Percentiles rank a stretch among this genome's conserved stretches.
phyloP scores from a whole-genome alignment of 2,888 invertebrate species.

The Tetramorium bicarinatum region DNA sequence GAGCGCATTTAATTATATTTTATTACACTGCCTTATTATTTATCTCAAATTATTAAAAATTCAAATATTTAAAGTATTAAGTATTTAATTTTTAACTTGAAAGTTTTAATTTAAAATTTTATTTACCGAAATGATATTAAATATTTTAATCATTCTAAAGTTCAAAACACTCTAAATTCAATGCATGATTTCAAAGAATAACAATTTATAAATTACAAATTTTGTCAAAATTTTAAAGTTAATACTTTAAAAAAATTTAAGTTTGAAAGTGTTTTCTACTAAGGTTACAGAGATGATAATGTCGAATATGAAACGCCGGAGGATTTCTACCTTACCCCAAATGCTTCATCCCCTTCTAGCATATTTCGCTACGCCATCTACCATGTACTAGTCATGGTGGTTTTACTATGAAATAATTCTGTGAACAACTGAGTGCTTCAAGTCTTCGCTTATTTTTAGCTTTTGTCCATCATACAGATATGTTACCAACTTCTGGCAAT shows the following conservation, averaged over 20 bases:
- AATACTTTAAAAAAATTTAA: background rate
- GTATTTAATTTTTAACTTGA: background rate
- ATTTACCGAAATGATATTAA: background rate
- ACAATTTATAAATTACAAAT: background rate
- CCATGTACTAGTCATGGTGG: background rate
- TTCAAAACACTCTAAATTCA: background rate
- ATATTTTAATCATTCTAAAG: background rate
- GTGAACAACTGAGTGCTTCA: background rate
- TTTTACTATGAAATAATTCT: background rate
- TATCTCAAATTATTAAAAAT: background rate
- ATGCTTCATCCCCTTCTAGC: background rate
- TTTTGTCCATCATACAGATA: background rate
- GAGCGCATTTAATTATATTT: background rate
- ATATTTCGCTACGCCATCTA: constrained; percentile 29
- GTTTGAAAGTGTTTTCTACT: background rate
- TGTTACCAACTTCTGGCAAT: constrained; percentile 38
- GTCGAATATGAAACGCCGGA: background rate
- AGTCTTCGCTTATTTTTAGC: background rate
- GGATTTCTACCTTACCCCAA: background rate
- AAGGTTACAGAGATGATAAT: background rate
- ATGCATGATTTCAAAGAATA: background rate
- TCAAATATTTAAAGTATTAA: background rate
- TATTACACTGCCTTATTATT: background rate
- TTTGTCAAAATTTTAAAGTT: background rate
- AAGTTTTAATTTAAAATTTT: background rate